phyloP scores from a whole-genome alignment of 2,113 vertebrate species.

The Anthoscopus minutus region DNA sequence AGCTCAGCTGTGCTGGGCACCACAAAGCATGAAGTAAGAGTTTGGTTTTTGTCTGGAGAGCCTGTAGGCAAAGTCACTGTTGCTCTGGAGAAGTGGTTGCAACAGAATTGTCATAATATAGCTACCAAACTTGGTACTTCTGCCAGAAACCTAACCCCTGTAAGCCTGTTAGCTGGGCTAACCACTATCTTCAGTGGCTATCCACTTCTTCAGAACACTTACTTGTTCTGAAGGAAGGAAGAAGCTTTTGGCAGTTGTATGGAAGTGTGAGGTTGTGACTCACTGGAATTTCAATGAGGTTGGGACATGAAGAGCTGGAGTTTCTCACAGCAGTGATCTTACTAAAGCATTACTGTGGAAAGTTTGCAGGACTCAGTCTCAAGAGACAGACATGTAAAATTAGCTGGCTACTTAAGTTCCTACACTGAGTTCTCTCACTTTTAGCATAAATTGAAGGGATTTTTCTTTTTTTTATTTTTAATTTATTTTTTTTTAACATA shows the following conservation, averaged over 20 bases:
- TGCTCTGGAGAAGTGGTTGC: neutral
- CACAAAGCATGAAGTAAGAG: neutral
- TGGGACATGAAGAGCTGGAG: neutral
- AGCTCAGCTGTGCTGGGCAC: neutral
- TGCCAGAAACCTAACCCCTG: neutral
- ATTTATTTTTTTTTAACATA: neutral
- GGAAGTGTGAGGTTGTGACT: neutral
- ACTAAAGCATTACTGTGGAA: neutral
- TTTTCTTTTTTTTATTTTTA: too few species aligned
- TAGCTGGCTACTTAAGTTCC: neutral
- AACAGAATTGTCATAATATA: neutral
- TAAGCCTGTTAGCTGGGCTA: neutral
- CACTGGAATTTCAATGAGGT: neutral
- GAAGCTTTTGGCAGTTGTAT: neutral
- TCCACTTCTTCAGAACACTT: neutral
- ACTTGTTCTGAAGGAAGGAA: neutral
- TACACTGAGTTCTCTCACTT: neutral
- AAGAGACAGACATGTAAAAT: neutral
- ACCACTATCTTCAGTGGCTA: too few species aligned
- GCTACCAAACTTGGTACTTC: neutral
- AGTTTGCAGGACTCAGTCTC: neutral
- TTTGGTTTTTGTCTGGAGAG: neutral
- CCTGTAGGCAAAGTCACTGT: neutral
- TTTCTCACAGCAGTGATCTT: neutral
- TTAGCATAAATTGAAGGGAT: neutral